phyloP scores from a whole-genome alignment of 2,888 invertebrate genomes.

The Plagodis dolabraria region DNA sequence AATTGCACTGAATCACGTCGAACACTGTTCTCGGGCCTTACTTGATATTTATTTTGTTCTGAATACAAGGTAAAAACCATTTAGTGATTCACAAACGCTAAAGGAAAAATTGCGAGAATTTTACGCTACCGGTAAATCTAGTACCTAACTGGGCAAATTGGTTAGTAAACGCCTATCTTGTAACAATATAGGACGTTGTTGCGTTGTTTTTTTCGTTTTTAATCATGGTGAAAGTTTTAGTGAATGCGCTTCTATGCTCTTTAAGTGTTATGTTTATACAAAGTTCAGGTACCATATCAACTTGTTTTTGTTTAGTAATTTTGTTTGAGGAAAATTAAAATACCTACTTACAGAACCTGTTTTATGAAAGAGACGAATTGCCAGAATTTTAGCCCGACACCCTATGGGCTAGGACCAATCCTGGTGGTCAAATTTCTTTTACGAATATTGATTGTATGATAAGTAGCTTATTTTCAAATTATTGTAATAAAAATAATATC shows the following conservation, averaged over 20 bases:
- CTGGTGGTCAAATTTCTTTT: no score
- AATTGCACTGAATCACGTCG: slow-evolving; percentile 11
- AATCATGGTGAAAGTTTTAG: background rate
- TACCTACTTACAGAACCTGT: no score
- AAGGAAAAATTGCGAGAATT: slow-evolving; percentile 7
- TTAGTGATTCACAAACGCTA: slow-evolving; percentile 26
- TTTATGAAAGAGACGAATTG: no score
- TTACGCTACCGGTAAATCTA: background rate
- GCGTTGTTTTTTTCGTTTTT: background rate
- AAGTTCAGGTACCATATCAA: background rate
- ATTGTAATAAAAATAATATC: no score
- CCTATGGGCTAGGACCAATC: no score
- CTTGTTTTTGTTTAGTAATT: no score
- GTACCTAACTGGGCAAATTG: background rate
- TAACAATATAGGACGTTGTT: background rate
- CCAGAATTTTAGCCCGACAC: no score
- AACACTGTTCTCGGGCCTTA: slow-evolving; percentile 2
- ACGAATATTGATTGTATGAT: no score
- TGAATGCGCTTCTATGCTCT: background rate
- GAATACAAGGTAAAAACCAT: slow-evolving; percentile 21
- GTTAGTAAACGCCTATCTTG: background rate
- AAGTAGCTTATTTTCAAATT: no score
- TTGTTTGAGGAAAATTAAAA: no score
- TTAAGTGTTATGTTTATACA: background rate
- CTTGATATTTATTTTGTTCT: background rate